Conservation (phyloP, 2,113 vertebrate species). For the Charadrius vociferus region DNA sequence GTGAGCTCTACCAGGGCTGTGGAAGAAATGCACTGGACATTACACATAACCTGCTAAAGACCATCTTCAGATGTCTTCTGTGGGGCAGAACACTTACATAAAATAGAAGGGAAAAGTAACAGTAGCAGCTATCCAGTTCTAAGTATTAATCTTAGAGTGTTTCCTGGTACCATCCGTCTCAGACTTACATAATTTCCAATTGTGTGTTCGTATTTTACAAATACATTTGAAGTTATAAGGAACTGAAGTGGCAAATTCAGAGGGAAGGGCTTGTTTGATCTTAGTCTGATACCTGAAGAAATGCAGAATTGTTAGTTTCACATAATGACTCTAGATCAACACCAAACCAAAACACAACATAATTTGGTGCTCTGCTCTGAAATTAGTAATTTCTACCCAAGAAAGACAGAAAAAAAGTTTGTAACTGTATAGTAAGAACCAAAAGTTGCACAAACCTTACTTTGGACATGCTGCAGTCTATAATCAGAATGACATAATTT, state of each 20-base stretch:
- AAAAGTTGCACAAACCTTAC: neutral
- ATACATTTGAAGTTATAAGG: neutral
- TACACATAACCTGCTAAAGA: neutral
- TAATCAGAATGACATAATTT: neutral
- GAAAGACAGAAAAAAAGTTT: neutral
- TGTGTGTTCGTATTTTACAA: neutral
- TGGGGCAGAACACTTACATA: accelerated
- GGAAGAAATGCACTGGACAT: accelerated
- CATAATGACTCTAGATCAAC: neutral
- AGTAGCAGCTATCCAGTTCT: neutral
- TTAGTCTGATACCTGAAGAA: neutral
- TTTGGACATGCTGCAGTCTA: neutral
- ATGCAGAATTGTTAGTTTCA: neutral
- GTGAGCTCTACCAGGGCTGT: accelerated
- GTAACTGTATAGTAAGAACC: neutral
- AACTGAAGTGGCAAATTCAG: neutral
- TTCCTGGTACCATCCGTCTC: neutral
- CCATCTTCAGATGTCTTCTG: neutral
- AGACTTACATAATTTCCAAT: neutral
- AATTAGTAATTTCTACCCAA: accelerated
- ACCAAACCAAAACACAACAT: neutral
- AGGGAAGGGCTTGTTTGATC: neutral
- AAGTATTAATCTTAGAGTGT: neutral
- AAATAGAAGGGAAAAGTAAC: neutral
- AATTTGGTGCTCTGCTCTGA: neutral